Evolutionary conservation across 2,888 invertebrate species (phyloP), one percentile per base, ranked within the genome.

Genomic region (Kuschelorhynchus macadamiae): DNA sequence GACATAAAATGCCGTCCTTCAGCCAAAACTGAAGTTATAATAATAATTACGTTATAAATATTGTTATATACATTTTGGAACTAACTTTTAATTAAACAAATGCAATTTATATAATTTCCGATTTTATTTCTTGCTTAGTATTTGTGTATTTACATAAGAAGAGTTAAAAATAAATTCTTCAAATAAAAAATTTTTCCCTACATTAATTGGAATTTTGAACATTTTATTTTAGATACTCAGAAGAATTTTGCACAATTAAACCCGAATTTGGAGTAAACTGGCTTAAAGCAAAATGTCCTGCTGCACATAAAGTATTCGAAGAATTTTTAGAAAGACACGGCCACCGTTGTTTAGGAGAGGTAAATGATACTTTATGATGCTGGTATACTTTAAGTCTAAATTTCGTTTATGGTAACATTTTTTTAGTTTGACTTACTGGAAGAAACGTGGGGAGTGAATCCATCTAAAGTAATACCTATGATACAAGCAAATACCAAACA

Each of bases 321-420:
- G 76, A 82, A 2, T 93, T 95, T 78, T 81, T 94, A 60, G 80
- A 87, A 12, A 84, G 86, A 53, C 92, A 94, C 76, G 94, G 94
- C 0, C 91, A 93, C 80, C 86, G 94, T 71, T 85, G 86, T 63
- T 82, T 88, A 46, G 88, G 87, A 82, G 91, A 91, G 85, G 90
- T 89, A 79, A n/a, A n/a, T n/a, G n/a, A n/a, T n/a, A n/a, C n/a
- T n/a, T n/a, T n/a, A n/a, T n/a, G n/a, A n/a, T n/a, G 74, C 71
- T 1, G 5, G 20, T 18, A 46, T 4, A 20, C n/a, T 3, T 8
- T 20, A 8, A 41, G n/a, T 25, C 3, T 3, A 25, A 8, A 30
- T 41, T 55, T 39, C 11, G 14, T 39, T n/a, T 20, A 9, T 44
- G 33, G 16, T 30, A 46, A 5, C 2, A 44, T 44, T 14, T n/a